phyloP scores from a whole-genome alignment of 1,140 invertebrate species.

The Melanaphis sacchari region DNA sequence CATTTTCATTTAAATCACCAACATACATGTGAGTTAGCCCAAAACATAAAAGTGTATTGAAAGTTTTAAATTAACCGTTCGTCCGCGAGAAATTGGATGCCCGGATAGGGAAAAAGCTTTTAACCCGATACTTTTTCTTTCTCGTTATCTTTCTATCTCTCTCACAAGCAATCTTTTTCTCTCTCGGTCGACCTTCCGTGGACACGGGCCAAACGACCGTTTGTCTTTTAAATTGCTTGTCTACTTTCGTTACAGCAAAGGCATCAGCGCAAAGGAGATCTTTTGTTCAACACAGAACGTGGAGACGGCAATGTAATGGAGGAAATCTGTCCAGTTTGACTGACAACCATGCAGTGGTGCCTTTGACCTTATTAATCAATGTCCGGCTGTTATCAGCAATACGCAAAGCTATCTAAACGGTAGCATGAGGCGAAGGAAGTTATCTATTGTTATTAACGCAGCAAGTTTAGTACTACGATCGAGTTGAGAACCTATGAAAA shows the following conservation, averaged over 20 bases:
- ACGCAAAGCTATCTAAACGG: neutral
- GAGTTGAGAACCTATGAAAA: neutral
- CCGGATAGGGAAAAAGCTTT: conserved; percentile 43
- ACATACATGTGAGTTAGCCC: neutral
- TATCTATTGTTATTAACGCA: conserved; percentile 5
- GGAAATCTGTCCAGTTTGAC: conserved; percentile 41
- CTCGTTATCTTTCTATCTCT: conserved; percentile 61
- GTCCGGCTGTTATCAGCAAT: conserved; percentile 42
- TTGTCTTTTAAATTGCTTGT: conserved; percentile 58
- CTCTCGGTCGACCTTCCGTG: neutral
- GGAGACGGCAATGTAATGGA: neutral
- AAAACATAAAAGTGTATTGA: conserved; percentile 38
- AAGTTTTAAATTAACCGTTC: conserved; percentile 57
- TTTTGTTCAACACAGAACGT: conserved; percentile 14
- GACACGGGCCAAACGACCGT: conserved; percentile 53
- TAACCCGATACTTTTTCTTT: conserved; percentile 61
- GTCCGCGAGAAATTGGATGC: conserved; percentile 12
- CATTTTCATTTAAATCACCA: conserved; percentile 53
- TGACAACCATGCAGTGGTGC: conserved; percentile 26
- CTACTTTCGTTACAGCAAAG: conserved; percentile 41
- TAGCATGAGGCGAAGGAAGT: neutral
- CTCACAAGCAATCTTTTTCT: neutral
- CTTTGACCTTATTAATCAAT: conserved; percentile 54
- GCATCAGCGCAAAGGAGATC: conserved; percentile 14
- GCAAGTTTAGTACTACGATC: neutral